Percentiles rank a stretch among this genome's conserved stretches.
These are phyloP conservation scores for Oncorhynchus mykiss DNA, from an alignment of 2,113 vertebrate genomes.

Conservation along the genomic window DNA sequence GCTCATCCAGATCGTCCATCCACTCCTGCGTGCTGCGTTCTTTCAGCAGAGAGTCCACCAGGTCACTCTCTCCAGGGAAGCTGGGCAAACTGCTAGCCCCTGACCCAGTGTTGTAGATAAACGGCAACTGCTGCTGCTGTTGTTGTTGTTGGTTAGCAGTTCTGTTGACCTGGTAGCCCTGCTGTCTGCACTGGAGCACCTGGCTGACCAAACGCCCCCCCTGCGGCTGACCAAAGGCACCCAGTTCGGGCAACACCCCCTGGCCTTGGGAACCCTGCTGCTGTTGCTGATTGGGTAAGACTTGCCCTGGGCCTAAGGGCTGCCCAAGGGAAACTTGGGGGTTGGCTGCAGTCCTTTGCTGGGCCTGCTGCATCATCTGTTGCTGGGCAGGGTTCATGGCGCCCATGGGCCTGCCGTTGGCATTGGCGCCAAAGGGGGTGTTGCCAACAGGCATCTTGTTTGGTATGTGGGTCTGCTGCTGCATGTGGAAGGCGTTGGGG, in stretches of 20 bases:
- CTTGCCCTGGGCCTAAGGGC: constrained; percentile 50
- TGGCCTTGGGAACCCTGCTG: constrained; percentile 79
- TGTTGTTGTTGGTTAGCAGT: constrained; percentile 66
- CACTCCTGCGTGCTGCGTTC: constrained; percentile 94
- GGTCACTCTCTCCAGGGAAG: constrained; percentile 86
- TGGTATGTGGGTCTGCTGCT: constrained; percentile 77
- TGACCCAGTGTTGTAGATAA: constrained; percentile 80
- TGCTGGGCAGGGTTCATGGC: constrained; percentile 80
- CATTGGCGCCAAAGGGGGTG: constrained; percentile 69
- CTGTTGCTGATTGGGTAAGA: constrained; percentile 74
- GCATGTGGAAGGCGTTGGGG: constrained; percentile 81
- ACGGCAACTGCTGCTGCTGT: constrained; percentile 80
- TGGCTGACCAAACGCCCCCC: constrained; percentile 50
- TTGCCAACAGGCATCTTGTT: constrained; percentile 79
- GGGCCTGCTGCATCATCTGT: constrained; percentile 81
- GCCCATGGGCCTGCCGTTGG: constrained; percentile 77
- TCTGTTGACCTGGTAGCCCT: constrained; percentile 87
- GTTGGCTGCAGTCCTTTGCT: constrained; percentile 63
- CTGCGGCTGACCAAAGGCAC: constrained; percentile 78
- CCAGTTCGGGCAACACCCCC: constrained; percentile 82
- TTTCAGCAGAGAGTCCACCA: constrained; percentile 94
- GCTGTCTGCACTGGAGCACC: constrained; percentile 88
- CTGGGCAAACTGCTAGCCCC: constrained; percentile 73
- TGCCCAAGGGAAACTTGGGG: constrained; percentile 51
- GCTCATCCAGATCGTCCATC: constrained; percentile 94